Conservation (phyloP, 2,113 vertebrate genomes). For the Glareola pratincola region DNA sequence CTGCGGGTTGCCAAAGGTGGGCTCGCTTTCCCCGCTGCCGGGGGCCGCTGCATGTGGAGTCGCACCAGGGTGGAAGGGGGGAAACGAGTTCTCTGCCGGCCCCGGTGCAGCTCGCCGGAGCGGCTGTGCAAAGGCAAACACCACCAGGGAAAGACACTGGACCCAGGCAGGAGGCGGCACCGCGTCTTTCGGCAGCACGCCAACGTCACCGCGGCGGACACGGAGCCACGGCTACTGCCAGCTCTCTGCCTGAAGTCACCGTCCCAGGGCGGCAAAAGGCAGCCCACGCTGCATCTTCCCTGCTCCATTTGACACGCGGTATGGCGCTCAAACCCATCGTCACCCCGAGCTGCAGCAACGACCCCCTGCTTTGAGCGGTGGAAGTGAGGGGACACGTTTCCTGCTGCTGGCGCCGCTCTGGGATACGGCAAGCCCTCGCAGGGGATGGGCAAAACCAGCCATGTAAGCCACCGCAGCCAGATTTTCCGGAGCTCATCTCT, state of each 20-base stretch:
- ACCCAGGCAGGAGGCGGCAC: neutral
- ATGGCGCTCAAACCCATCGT: neutral
- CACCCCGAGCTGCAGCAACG: neutral
- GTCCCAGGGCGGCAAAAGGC: neutral
- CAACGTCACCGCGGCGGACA: neutral
- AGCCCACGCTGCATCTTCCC: neutral
- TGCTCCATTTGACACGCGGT: fast-evolving
- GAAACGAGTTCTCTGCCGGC: neutral
- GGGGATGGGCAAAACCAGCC: neutral
- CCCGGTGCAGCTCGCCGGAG: neutral
- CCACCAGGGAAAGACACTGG: neutral
- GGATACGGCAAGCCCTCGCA: fast-evolving
- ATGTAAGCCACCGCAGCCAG: neutral
- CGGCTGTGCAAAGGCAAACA: neutral
- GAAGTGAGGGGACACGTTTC: fast-evolving
- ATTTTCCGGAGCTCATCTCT: constrained; percentile 8
- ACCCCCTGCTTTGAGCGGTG: neutral
- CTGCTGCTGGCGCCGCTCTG: neutral
- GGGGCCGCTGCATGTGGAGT: neutral
- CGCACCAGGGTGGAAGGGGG: neutral
- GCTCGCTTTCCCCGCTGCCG: fast-evolving
- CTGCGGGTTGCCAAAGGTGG: neutral
- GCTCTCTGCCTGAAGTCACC: neutral
- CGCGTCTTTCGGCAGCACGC: neutral
- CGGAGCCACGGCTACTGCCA: fast-evolving